Conservation (phyloP, 2,797 vertebrate species). For the Labeo calbasu region DNA sequence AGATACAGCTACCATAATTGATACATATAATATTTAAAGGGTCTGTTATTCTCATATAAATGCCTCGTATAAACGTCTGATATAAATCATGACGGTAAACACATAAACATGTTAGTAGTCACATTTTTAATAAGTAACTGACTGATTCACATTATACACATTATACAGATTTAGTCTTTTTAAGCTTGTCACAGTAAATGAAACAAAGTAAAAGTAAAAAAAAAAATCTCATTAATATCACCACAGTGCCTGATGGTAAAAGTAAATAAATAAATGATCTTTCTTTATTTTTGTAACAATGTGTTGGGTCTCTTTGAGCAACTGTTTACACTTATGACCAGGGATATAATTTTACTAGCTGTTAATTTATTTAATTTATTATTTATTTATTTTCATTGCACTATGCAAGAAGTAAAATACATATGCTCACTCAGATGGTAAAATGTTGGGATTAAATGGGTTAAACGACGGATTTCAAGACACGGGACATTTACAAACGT, state of each 20-base stretch:
- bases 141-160: neutral
- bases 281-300: neutral
- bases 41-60: neutral
- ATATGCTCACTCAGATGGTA: neutral
- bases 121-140: neutral
- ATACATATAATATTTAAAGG: neutral
- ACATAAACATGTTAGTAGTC: neutral
- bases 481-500: neutral
- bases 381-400: neutral
- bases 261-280: neutral
- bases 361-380: neutral
- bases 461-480: neutral
- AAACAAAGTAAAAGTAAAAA: neutral
- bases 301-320: neutral
- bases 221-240: neutral
- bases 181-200: neutral
- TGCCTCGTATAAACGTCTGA: neutral
- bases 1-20: neutral
- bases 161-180: neutral
- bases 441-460: neutral
- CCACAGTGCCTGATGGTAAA: neutral
- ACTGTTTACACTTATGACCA: neutral
- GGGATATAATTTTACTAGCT: neutral
- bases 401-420: neutral
- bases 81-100: neutral